Evolutionary conservation across 2,113 vertebrate species (phyloP).

Genomic region (Synodontis membranacea): DNA sequence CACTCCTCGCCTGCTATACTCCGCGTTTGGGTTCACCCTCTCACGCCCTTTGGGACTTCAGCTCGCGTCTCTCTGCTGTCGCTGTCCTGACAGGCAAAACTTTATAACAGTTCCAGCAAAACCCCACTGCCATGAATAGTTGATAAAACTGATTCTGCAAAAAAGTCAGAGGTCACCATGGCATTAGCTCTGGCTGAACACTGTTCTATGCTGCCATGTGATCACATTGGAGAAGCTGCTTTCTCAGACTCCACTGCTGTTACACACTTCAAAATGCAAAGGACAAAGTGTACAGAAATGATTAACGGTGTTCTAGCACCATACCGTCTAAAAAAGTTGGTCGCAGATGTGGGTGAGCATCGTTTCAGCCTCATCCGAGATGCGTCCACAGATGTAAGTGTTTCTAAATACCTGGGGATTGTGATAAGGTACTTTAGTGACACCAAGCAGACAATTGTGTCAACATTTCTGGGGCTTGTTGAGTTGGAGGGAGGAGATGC

Average conservation of each 20-base stretch:
- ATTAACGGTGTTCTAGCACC: conserved; percentile 25
- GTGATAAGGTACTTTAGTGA: conserved; percentile 47
- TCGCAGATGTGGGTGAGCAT: conserved; percentile 11
- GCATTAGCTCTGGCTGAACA: no score
- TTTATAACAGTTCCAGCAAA: no score
- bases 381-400: conserved; percentile 2
- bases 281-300: conserved; percentile 37
- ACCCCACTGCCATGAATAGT: no score
- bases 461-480: conserved; percentile 52
- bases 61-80: no score
- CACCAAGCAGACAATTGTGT: conserved; percentile 33
- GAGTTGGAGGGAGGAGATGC: conserved; percentile 49
- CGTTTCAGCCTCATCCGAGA: neutral
- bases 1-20: no score
- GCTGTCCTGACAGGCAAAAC: no score
- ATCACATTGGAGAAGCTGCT: neutral
- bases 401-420: conserved; percentile 37
- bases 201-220: no score
- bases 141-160: no score
- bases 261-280: conserved; percentile 20
- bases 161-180: no score
- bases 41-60: no score
- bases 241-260: conserved; percentile 26
- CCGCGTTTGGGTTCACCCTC: no score
- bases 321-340: conserved; percentile 27